Conservation (phyloP, 2,888 invertebrate genomes). For the Heliconius erato region DNA sequence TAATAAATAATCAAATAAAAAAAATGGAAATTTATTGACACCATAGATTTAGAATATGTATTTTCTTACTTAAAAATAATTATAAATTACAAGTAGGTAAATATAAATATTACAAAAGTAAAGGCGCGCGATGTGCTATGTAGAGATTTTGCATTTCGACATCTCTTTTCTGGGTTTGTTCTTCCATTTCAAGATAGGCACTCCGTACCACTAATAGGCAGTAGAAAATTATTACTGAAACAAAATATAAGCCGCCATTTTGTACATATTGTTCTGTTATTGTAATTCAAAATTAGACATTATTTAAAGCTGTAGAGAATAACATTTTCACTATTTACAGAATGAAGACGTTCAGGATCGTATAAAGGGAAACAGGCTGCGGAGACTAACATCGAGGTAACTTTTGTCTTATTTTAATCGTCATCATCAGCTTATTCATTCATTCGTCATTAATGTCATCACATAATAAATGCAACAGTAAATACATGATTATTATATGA, state of each 20-base stretch:
- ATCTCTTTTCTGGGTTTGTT: constrained; percentile 61
- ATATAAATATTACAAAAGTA: constrained; percentile 46
- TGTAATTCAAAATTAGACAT: too few species aligned
- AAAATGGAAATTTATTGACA: constrained; percentile 6
- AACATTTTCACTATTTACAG: too few species aligned
- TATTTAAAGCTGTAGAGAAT: too few species aligned
- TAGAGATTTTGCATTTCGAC: constrained; percentile 73
- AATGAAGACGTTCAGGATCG: too few species aligned
- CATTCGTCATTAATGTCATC: too few species aligned
- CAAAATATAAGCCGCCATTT: constrained; percentile 22
- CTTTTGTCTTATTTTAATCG: too few species aligned
- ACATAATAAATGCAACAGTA: too few species aligned
- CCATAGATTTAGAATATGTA: not conserved
- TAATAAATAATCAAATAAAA: not conserved
- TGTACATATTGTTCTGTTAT: too few species aligned
- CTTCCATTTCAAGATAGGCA: constrained; percentile 69
- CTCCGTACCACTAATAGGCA: constrained; percentile 74
- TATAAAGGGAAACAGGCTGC: too few species aligned
- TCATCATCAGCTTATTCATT: too few species aligned
- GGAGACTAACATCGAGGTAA: too few species aligned
- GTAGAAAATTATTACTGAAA: constrained; percentile 72
- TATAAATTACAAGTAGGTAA: not conserved
- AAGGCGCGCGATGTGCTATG: constrained; percentile 61
- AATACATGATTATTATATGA: too few species aligned
- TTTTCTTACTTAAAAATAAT: not conserved